phyloP scores from a whole-genome alignment of 2,113 vertebrate genomes.

The Rhizomys pruinosus region DNA sequence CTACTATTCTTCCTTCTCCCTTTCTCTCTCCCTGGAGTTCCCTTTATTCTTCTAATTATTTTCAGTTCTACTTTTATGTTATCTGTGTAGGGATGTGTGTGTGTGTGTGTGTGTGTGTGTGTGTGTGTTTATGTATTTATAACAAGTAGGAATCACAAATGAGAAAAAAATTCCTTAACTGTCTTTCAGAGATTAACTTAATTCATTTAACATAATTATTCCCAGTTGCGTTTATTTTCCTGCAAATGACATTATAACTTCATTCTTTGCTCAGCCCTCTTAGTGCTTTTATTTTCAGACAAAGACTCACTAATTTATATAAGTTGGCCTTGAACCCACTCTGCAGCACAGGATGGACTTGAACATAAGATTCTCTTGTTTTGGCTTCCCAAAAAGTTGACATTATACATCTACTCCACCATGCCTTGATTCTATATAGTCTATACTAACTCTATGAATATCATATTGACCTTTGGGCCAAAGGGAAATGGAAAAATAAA shows the following conservation, averaged over 20 bases:
- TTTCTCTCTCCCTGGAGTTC: no score
- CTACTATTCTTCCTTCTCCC: not conserved
- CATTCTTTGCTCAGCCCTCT: not conserved
- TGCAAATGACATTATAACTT: no score
- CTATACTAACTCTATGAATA: not conserved
- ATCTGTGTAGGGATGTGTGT: not conserved
- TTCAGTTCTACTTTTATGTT: not conserved
- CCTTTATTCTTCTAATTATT: not conserved
- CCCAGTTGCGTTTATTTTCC: no score
- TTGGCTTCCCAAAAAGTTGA: not conserved
- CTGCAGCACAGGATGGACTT: not conserved
- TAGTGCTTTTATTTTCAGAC: not conserved
- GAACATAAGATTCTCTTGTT: not conserved
- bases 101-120: no score
- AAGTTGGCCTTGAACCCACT: no score
- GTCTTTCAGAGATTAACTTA: not conserved
- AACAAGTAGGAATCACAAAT: not conserved
- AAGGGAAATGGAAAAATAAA: slow-evolving; percentile 8
- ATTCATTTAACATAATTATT: no score
- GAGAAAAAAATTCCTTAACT: not conserved
- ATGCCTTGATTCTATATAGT: not conserved
- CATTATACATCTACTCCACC: not conserved
- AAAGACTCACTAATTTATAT: not conserved
- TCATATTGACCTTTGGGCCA: not conserved
- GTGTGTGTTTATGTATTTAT: not conserved